Evolutionary conservation across 2,797 vertebrate genomes (phyloP), one percentile per base, ranked within the genome.

Genomic region (Columba guinea): DNA sequence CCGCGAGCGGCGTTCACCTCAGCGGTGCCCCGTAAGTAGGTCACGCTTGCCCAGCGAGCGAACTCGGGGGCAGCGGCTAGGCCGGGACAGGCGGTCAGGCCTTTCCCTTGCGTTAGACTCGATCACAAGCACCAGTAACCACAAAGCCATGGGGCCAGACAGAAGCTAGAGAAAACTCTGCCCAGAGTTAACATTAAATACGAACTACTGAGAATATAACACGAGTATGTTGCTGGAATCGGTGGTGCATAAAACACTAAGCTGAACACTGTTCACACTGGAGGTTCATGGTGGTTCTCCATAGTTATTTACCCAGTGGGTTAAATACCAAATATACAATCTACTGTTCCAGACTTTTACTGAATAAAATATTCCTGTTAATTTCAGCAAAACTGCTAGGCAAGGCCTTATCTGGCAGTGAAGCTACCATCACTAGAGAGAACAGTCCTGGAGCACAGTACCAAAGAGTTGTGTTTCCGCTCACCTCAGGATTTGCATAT

Each of bases 81-180:
- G 65, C 53, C 7, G 1, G 2, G 44, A 3, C 1, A 0, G 46
- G 56, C 3, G 2, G 13, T 1, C n/a, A 9, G 77, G 59, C 26
- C 26, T 58, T 20, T 21, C 5, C 5, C 7, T 11, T 6, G 2
- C 1, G 0, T 4, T 1, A 5, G n/a, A 2, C 13, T 13, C 9
- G 1, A 0, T 20, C 13, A 2, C 6, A 10, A 26, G 53, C 49
- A 1, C 5, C 14, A 0, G 3, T 19, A 18, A 0, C 30, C 15
- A 6, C 17, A 0, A 13, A 13, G 32, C 27, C 4, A 0, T 2
- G 4, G 1, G 51, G 44, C n/a, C 65, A 1, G 10, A 27, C 9
- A 2, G 52, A 22, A 73, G 37, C 20, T 41, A 0, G 28, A 28
- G 37, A 39, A 20, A 34, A 37, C 27, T 13, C 14, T 39, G 1